Evolutionary conservation across 2,113 vertebrate species (phyloP).

Genomic region (Dipodomys ordii): DNA sequence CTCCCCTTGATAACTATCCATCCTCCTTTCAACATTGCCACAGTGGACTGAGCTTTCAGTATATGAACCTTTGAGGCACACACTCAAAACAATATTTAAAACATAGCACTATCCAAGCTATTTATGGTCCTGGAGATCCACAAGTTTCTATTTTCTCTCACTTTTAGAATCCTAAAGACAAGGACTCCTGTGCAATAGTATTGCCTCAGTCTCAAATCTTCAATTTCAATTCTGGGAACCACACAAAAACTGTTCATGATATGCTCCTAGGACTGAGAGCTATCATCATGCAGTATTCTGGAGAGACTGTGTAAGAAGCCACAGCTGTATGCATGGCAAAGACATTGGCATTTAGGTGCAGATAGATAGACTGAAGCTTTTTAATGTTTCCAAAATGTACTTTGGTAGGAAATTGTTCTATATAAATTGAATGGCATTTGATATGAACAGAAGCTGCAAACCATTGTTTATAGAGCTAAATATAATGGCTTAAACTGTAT

Average conservation of each 20-base stretch:
- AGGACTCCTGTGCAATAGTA: background rate
- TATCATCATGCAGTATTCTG: background rate
- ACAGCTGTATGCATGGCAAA: background rate
- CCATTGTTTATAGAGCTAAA: constrained; percentile 20
- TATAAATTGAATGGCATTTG: background rate
- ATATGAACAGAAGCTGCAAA: constrained; percentile 43
- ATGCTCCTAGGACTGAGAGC: background rate
- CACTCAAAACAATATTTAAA: background rate
- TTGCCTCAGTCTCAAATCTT: background rate
- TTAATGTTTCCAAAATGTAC: background rate
- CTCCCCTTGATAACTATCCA: background rate
- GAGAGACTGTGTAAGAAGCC: background rate
- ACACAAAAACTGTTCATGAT: background rate
- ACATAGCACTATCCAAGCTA: background rate
- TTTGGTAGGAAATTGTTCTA: background rate
- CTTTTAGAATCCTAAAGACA: background rate
- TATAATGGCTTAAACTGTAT: background rate
- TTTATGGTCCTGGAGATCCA: background rate
- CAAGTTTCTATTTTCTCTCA: background rate
- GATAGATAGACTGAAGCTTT: background rate
- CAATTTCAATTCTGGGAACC: background rate
- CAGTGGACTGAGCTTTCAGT: background rate
- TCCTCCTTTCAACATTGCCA: too few species aligned
- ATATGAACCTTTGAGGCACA: background rate
- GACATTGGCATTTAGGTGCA: background rate